Evolutionary conservation across 2,113 vertebrate genomes (phyloP), one percentile per base, ranked within the genome.

Genomic region (Oryzias curvinotus): DNA sequence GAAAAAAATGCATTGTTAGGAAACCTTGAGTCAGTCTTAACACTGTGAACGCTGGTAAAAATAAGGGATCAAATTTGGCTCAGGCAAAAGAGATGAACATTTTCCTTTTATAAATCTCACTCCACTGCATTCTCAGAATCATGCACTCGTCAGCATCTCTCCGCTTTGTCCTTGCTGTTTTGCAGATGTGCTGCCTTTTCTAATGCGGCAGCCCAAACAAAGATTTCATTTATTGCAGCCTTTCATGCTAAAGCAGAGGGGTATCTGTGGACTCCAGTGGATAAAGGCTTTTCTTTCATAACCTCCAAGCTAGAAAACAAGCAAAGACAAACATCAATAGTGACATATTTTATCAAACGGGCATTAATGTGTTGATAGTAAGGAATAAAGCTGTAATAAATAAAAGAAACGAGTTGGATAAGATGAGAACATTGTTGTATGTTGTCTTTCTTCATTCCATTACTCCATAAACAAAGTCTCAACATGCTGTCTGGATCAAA

Each of bases 391-490:
- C 2, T 13, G n/a, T 26, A 36, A 41, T 26, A 42, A 49, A 21
- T 50, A 4, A 16, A 52, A 45, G 43, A 13, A 18, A 45, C 57
- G 52, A 26, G 57, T 19, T 49, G 48, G 36, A 36, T 41, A 63
- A 62, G 61, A 62, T 62, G 60, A 78, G 62, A 68, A 36, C 57
- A 47, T 45, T 36, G 30, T 61, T 72, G 47, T 60, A 61, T 52
- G 59, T 52, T 66, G 62, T 67, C 74, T 64, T 68, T 72, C 73
- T 67, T 68, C 82, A 70, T 84, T 83, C 68, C 71, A 80, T 58
- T 73, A 62, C 51, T 49, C 43, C 47, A 30, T 69, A 84, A 83
- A 78, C 65, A 83, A 70, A 63, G 76, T 86, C 84, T 83, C 82
- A 78, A 83, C 80, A 78, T 82, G 80, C 60, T 70, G 73, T 74